phyloP scores from a whole-genome alignment of 2,113 vertebrate genomes.

The Circaetus cinerascens region DNA sequence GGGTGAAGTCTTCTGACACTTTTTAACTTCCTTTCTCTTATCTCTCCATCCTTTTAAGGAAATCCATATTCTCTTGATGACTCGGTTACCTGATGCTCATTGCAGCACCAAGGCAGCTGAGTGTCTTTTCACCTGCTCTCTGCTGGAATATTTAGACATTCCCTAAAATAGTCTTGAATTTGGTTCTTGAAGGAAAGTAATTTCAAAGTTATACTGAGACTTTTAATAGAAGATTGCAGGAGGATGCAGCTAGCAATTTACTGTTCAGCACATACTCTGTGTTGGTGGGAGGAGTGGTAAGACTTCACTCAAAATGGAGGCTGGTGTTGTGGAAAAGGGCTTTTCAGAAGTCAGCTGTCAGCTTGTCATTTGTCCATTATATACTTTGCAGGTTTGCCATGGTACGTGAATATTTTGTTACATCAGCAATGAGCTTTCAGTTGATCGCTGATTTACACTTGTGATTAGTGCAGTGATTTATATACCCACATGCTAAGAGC shows the following conservation, averaged over 20 bases:
- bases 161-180: neutral
- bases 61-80: neutral
- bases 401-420: neutral
- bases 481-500: neutral
- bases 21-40: neutral
- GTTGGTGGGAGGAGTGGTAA: conserved; percentile 36
- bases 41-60: neutral
- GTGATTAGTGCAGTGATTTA: neutral
- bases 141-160: neutral
- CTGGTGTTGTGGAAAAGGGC: neutral
- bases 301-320: neutral
- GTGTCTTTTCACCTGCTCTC: neutral
- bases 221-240: neutral
- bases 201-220: neutral
- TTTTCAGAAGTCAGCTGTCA: neutral
- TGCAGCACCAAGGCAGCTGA: neutral
- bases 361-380: neutral
- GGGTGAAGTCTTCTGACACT: neutral
- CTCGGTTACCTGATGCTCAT: neutral
- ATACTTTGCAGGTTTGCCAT: neutral
- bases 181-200: neutral
- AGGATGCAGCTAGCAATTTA: conserved; percentile 1
- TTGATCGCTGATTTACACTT: neutral
- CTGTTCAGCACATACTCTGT: neutral
- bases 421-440: neutral